Base-by-base conservation (phyloP, 2,888 invertebrate genomes). In the Myopa tessellatipennis region DNA sequence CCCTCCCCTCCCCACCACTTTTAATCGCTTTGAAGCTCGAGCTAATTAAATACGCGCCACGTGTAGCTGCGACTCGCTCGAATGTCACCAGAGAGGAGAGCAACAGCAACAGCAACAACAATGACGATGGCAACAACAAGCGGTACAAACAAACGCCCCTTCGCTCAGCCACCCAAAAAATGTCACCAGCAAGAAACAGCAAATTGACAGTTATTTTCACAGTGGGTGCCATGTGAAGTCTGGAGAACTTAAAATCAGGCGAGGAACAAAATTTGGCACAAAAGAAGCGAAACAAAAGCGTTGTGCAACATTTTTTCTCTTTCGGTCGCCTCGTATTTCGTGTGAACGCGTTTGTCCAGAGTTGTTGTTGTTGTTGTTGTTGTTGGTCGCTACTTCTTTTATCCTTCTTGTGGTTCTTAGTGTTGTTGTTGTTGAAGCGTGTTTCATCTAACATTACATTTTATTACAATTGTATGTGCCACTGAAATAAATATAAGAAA, bases 21-120 rank as follows among this genome's bases (percentile, higher is more conserved):
- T 6, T 40, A 7, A 50, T 63, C 65, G 58, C 75, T 74, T 74
- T 74, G 74, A 75, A 75, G 69, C 75, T 55, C 61, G 26, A 69
- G 82, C 81, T 83, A 83, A 83, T 83, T 83, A 83, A 83, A 83
- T 81, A 81, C 81, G 73, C 80, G 80, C 67, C 83, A 83, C 83
- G 83, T 83, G 83, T 70, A 76, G 68, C 61, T 77, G 77, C 78
- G 77, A 71, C 60, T n/a, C 69, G 16, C 52, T 65, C 65, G 52
- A 74, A 74, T 52, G 55, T 55, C 67, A 67, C 55, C 60, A 36
- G 36, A 65, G 65, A 65, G 34, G 1, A 36, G 38, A 34, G 38
- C 14, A 26, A 65, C 14, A 36, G 38, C 12, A 14, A 16, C 14
- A 16, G 8, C 12, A 63, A 18, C n/a, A 34, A 18, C n/a, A 63